Evolutionary conservation across 2,113 vertebrate genomes (phyloP).

Genomic region (Climacteris rufus): DNA sequence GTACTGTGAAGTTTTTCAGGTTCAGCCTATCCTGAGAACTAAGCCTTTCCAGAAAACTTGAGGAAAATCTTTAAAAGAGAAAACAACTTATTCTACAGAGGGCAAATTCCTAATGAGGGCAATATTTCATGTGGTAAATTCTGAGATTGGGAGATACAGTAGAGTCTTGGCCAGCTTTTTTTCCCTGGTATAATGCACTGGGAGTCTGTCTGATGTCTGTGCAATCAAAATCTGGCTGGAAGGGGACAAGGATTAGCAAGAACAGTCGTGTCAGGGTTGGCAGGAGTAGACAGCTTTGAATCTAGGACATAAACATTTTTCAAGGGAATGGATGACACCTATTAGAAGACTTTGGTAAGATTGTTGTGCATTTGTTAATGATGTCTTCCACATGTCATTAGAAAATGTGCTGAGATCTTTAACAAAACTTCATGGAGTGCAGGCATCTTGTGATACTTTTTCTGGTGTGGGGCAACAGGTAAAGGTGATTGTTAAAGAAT

Average conservation of each 20-base stretch:
- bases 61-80: neutral
- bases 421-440: neutral
- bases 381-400: neutral
- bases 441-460: neutral
- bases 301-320: neutral
- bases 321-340: neutral
- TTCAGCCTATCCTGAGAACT: neutral
- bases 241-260: neutral
- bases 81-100: neutral
- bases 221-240: neutral
- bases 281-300: neutral
- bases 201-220: neutral
- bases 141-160: neutral
- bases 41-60: neutral
- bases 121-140: neutral
- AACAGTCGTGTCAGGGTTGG: neutral
- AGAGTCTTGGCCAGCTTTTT: neutral
- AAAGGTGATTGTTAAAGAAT: neutral
- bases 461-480: neutral
- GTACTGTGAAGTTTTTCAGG: neutral
- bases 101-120: neutral
- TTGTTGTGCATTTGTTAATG: neutral
- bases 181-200: too few relatives aligned
- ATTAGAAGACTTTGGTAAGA: neutral
- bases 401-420: neutral